Percentiles rank a stretch among this genome's conserved stretches.
These are phyloP conservation scores for Loripinus fragilis DNA, from an alignment of 2,888 invertebrate genomes.

Conservation along the genomic window DNA sequence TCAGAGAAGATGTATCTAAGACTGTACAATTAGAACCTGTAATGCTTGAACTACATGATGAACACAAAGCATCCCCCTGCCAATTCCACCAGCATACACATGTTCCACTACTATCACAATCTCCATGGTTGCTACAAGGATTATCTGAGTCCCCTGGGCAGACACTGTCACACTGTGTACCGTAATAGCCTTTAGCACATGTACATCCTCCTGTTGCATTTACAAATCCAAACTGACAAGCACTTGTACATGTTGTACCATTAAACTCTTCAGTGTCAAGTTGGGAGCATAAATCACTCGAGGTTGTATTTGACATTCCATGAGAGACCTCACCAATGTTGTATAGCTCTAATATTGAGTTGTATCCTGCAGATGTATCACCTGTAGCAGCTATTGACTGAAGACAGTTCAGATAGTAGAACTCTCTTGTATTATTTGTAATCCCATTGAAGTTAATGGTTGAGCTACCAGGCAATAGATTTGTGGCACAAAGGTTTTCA, in stretches of 20 bases:
- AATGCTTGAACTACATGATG: constrained; percentile 46
- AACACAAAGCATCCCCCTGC: constrained; percentile 60
- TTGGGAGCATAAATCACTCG: constrained; percentile 29
- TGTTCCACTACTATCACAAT: constrained; percentile 57
- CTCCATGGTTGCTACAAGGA: constrained; percentile 68
- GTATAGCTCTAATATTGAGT: constrained; percentile 51
- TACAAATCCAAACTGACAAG: constrained; percentile 61
- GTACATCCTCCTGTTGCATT: constrained; percentile 50
- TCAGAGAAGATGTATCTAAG: constrained; percentile 37
- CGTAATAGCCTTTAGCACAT: constrained; percentile 66
- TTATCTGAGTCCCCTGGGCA: constrained; percentile 68
- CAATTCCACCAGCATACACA: constrained; percentile 72
- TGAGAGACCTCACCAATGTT: constrained; percentile 52
- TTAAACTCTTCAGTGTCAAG: constrained; percentile 31
- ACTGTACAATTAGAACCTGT: constrained; percentile 63
- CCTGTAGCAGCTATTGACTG: constrained; percentile 44
- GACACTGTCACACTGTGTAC: constrained; percentile 47
- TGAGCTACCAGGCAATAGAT: not conserved
- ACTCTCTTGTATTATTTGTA: constrained; percentile 39
- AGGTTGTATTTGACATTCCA: constrained; percentile 25
- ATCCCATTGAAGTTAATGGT: constrained; percentile 26
- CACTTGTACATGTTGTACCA: constrained; percentile 57
- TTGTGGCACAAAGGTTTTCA: constrained; percentile 37
- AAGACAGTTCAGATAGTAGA: constrained; percentile 42
- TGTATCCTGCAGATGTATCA: constrained; percentile 43